Base-by-base conservation (phyloP, 2,113 vertebrate species). In the Sinocyclocheilus grahami region DNA sequence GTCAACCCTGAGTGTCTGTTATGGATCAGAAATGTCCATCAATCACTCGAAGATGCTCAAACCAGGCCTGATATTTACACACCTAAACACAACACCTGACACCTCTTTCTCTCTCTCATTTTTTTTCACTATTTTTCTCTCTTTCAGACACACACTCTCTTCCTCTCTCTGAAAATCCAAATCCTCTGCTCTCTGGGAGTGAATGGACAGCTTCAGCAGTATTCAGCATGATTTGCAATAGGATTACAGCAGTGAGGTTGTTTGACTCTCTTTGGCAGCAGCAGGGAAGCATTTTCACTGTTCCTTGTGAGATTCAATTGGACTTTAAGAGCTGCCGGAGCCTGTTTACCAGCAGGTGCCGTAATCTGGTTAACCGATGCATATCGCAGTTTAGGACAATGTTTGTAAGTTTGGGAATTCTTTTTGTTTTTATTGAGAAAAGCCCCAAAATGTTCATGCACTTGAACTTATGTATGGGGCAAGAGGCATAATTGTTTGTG, bases 161-260 rank as follows among this genome's bases (percentile, higher is more conserved):
- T 20, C 75, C 55, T 63, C 51, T 27, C 72, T 62, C 22, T 60
- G 60, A 77, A 48, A 77, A 77, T 60, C 55, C 39, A 63, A 51
- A 65, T 39, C 42, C 22, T 75, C n/a, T 6, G 27, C 60, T 83
- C 60, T n/a, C 14, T 9, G 10, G 46, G 37, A 78, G 46, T 77
- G 72, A 85, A 67, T 78, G 75, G 30, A 69, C 76, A 63, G 74
- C 39, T 77, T 77, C n/a, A 27, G 30, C n/a, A 85, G 75, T 78
- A 78, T 51, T 53, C 76, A 39, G 42, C 33, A 78, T 85, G 75
- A 78, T 85, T 76, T 85, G 10, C 76, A 65, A 85, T 37, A 67
- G 84, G 84, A 85, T 85, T 85, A 78, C 46, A 85, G 75, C 46
- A 5, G 84, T 67, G 46, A 55, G 69, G 42, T 85, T 62, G n/a